These are phyloP conservation scores for Idaea straminata DNA, from an alignment of 2,888 invertebrate genomes.

Conservation along the genomic window DNA sequence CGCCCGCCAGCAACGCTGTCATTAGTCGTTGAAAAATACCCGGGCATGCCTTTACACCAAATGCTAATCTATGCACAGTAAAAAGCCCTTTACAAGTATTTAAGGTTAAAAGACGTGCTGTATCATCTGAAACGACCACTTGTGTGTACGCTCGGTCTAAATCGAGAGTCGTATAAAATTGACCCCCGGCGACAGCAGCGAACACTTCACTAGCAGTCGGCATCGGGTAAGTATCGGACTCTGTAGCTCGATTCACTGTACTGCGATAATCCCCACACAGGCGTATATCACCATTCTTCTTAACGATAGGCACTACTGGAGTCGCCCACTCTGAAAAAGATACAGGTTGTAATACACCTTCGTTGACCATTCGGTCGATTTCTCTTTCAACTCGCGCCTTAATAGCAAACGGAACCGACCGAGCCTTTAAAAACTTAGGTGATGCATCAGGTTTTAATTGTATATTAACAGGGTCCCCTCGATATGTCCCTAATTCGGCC, in stretches of 20 bases:
- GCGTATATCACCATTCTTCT: slow-evolving; percentile 19
- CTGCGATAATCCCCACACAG: slow-evolving; percentile 15
- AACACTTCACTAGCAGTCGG: slow-evolving; percentile 23
- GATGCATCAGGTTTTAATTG: neutral
- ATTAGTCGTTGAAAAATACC: slow-evolving; percentile 25
- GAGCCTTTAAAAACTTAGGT: slow-evolving; percentile 31
- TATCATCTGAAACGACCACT: slow-evolving; percentile 15
- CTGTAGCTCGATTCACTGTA: slow-evolving; percentile 23
- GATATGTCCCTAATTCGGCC: too few species aligned
- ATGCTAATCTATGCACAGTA: slow-evolving; percentile 26
- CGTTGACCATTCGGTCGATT: slow-evolving; percentile 13
- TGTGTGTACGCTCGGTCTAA: slow-evolving; percentile 28
- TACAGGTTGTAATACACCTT: neutral
- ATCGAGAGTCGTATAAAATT: slow-evolving; percentile 26
- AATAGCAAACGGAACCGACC: slow-evolving; percentile 27
- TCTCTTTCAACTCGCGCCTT: slow-evolving; percentile 26
- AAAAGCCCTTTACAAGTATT: slow-evolving; percentile 26
- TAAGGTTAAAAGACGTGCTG: slow-evolving; percentile 24
- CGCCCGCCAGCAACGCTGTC: slow-evolving; percentile 14
- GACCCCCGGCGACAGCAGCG: slow-evolving; percentile 20
- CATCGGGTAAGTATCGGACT: slow-evolving; percentile 22
- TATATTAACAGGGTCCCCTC: too few species aligned
- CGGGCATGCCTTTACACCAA: slow-evolving; percentile 23
- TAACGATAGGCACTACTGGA: slow-evolving; percentile 33
- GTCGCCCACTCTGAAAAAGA: slow-evolving; percentile 32